A percentile compares a stretch with the other conserved stretches of the same genome.
Conservation (phyloP, 2,113 vertebrate species). For the Corydoras maculifer region DNA sequence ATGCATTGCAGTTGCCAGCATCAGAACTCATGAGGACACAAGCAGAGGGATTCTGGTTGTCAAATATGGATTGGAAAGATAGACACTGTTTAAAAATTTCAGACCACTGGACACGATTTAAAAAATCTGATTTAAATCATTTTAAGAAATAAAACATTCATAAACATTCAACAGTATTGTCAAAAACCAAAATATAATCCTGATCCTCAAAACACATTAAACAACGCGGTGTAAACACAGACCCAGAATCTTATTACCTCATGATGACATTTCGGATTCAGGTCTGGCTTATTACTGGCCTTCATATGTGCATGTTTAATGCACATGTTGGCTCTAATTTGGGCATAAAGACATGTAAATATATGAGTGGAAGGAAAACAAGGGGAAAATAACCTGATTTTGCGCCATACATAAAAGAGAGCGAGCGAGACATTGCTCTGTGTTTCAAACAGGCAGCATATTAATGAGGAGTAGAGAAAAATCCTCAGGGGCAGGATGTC, state of each 20-base stretch:
- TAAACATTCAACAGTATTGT: neutral
- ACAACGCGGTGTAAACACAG: neutral
- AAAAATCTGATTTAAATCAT: neutral
- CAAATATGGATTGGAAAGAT: neutral
- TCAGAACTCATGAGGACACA: too few relatives aligned
- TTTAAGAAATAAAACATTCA: neutral
- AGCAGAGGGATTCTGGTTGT: neutral
- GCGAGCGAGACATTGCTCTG: neutral
- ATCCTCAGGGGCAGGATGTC: slow-evolving; percentile 33
- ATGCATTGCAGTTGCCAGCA: too few relatives aligned
- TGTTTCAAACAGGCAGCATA: slow-evolving; percentile 35
- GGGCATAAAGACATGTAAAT: slow-evolving; percentile 24
- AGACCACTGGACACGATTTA: too few relatives aligned
- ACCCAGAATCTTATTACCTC: neutral
- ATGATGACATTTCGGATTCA: neutral
- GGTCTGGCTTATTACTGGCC: neutral
- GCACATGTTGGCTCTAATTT: slow-evolving; percentile 1
- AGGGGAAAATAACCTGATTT: slow-evolving; percentile 3
- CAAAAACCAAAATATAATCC: neutral
- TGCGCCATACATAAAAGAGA: slow-evolving; percentile 32
- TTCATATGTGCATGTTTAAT: slow-evolving; percentile 3
- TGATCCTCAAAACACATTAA: neutral
- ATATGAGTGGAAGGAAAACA: slow-evolving; percentile 17
- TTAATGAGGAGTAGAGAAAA: slow-evolving; percentile 38
- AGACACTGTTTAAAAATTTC: neutral